Evolutionary conservation across 53 echinoderm and acorn worm genomes (phyloP), one percentile per base, ranked within the genome.

Genomic region (Mesocentrotus franciscanus): DNA sequence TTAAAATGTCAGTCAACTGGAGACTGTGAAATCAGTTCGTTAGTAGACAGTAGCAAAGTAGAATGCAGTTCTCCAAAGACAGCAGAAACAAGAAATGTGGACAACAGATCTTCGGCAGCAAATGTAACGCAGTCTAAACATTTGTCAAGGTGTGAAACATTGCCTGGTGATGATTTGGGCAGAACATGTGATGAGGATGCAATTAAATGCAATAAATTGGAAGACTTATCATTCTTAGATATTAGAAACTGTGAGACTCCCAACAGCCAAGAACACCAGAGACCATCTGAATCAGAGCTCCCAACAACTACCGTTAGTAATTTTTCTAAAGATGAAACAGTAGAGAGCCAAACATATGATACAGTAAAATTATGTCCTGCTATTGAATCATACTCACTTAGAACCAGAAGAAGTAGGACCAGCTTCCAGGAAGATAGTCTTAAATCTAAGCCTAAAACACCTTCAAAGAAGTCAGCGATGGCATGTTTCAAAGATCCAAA

Each of bases 381-480:
- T 20, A 36, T 10, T 55, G 22, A 84, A 58, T 58, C 57, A 27
- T 87, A 87, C 58, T 58, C 87, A 20, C 87, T 87, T 58, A 57
- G 58, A 58, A 56, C 26, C 27, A 87, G 29, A 58, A 87, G 59
- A 59, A 87, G 14, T 29, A 56, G 2, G 3, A 0, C 42, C 36
- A 42, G 39, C 20, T 84, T 49, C 22, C 74, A 39, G 36, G 87
- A 87, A 27, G 87, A 29, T 12, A n/a, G 1, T 57, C 26, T 15
- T 13, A 87, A 27, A 87, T 84, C 84, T 20, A 84, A 42, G 55
- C 34, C 87, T 58, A 56, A 58, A 12, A n/a, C 87, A 87, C 87
- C 56, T 58, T 29, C 57, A 58, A 87, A 84, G 49, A 49, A 87
- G 58, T 26, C 87, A 27, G 11, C 12, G n/a, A 12, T 17, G 10